phyloP scores from a whole-genome alignment of 2,797 vertebrate species.

The Eurystomus glaucurus region DNA sequence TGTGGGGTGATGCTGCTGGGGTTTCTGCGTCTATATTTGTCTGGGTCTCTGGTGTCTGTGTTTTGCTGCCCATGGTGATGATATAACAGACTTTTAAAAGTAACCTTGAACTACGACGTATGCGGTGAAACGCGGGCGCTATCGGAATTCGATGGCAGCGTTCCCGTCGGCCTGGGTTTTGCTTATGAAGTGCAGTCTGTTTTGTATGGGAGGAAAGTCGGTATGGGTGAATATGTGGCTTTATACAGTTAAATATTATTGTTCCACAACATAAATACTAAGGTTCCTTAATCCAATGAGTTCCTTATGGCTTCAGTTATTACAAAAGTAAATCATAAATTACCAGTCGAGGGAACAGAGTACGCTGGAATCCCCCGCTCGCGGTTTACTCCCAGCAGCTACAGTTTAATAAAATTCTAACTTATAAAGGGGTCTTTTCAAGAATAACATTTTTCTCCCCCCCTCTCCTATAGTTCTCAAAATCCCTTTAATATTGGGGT shows the following conservation, averaged over 20 bases:
- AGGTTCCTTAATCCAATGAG: conserved; percentile 30
- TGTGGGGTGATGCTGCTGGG: background rate
- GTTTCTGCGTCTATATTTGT: background rate
- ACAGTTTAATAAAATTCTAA: conserved; percentile 48
- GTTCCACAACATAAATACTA: conserved; percentile 31
- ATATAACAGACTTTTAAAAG: conserved; percentile 35
- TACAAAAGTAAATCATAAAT: conserved; percentile 14
- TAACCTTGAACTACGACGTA: background rate
- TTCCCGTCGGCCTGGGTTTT: background rate
- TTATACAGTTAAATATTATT: background rate
- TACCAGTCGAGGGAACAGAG: background rate
- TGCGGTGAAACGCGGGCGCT: background rate
- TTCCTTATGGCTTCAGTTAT: conserved; percentile 30
- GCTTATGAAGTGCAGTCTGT: background rate
- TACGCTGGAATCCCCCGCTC: conserved; percentile 1
- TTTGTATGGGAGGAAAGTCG: background rate
- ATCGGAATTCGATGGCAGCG: conserved; percentile 26
- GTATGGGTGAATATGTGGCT: background rate
- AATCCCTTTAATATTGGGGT: background rate
- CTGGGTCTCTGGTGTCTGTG: background rate
- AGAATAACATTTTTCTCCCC: background rate
- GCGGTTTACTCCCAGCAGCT: conserved; percentile 36
- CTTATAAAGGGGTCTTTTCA: conserved; percentile 5
- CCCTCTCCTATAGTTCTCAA: background rate
- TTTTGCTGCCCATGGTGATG: background rate